Evolutionary conservation across 2,888 invertebrate genomes (phyloP), one percentile per base, ranked within the genome.

Genomic region (Drosophila merina): DNA sequence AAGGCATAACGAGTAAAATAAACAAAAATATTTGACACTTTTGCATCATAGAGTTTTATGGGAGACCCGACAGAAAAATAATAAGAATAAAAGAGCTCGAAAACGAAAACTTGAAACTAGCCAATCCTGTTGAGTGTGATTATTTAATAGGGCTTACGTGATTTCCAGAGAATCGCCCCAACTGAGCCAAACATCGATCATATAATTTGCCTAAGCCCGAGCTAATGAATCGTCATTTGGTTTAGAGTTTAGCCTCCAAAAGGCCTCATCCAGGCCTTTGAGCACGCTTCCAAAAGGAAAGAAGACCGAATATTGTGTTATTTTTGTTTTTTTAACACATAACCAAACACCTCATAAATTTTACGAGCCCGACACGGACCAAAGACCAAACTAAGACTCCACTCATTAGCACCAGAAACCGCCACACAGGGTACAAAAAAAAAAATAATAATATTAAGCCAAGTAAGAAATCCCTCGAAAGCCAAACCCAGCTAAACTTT

Each of bases 331-430:
- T 58, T 80, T 76, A 76, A 73, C 81, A 86, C 86, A 72, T 83
- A 83, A 79, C 84, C 79, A 86, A 83, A 83, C 83, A 83, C 86
- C 81, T 77, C 77, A 77, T 86, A 84, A 81, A 83, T 81, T 83
- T 84, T 84, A 86, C 77, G 63, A 72, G 59, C 54, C 59, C 42
- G 45, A 67, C 74, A 59, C 40, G 67, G 62, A 42, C 66, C 49
- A 55, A 54, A 58, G 52, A 49, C 45, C 6, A 20, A 48, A 59
- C 56, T 64, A 50, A 76, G 79, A 69, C 71, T 72, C 42, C 55
- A 63, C 67, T 85, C 85, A 84, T 81, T 81, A 84, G 79, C 57
- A 66, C 44, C 44, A 48, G 48, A 68, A 49, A 66, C 12, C 48
- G 42, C 38, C 38, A 12, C 54, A 9, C 52, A 57, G 58, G 56